Conservation (phyloP, 2,888 invertebrate genomes). For the Sarcophaga variegata region DNA sequence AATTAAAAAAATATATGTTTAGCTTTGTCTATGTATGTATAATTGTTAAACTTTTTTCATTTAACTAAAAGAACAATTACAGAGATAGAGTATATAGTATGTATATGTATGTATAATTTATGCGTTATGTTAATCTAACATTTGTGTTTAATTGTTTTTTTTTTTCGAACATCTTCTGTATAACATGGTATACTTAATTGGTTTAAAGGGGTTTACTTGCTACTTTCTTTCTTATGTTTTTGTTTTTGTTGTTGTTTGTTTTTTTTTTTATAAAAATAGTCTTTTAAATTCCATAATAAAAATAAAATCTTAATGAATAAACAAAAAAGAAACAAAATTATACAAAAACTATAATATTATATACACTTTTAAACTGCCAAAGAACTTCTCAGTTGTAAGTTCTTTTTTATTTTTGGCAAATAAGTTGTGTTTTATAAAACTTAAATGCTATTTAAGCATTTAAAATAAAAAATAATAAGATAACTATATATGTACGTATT, state of each 20-base stretch:
- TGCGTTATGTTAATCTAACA: slow-evolving; percentile 32
- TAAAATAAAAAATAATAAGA: slow-evolving; percentile 18
- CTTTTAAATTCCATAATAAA: slow-evolving; percentile 62
- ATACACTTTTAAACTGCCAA: slow-evolving; percentile 2
- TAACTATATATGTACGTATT: background rate
- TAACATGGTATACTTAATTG: slow-evolving; percentile 35
- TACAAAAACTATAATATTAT: slow-evolving; percentile 23
- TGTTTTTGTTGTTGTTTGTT: background rate
- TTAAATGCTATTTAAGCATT: background rate
- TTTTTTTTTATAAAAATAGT: slow-evolving; percentile 52
- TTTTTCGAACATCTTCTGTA: slow-evolving; percentile 20
- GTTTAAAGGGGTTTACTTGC: too few relatives aligned
- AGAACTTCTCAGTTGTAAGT: too few relatives aligned
- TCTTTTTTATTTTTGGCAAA: background rate
- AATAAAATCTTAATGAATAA: background rate
- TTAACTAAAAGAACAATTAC: background rate
- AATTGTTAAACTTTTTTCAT: background rate
- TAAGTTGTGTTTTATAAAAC: background rate
- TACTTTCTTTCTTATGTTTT: background rate
- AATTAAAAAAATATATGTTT: slow-evolving; percentile 12
- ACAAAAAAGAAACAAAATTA: slow-evolving; percentile 47
- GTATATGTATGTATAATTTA: slow-evolving; percentile 40
- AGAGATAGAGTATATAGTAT: background rate
- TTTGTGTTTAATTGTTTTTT: slow-evolving; percentile 35
- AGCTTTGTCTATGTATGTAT: background rate